Base-by-base conservation (phyloP, 2,888 invertebrate genomes). In the Petrophora chlorosata region DNA sequence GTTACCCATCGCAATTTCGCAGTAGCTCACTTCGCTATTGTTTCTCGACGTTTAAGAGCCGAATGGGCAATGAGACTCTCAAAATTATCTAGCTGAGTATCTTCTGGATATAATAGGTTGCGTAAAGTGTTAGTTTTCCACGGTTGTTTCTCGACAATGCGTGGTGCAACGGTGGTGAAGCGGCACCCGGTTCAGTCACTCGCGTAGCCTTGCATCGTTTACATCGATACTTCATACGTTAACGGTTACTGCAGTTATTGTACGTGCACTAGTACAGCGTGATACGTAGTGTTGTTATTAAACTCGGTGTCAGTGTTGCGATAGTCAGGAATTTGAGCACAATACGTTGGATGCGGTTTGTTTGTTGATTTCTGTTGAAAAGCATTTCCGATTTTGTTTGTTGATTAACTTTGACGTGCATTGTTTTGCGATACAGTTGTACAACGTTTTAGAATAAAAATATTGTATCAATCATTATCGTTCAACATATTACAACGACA, bases 71-170 rank as follows among this genome's bases (percentile, higher is more conserved):
- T 78, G 73, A 70, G 70, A 79, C 77, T 66, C 66, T 61, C 67
- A 65, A 76, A 79, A 76, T 85, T 74, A 80, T 83, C 81, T 80
- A 70, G 76, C 75, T 76, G 76, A 65, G 76, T 77, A 76, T 84
- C 80, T 82, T 77, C 80, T 75, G 73, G 75, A 73, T 71, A 82
- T 77, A 82, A 83, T 82, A 70, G 82, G 65, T 89, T 89, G 86
- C 88, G 87, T 80, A 88, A 89, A 84, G 65, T 62, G 64, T 70
- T 44, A 69, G 72, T 83, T 85, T 89, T 83, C 86, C 86, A 87
- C 88, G 86, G 82, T 39, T 76, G 67, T 81, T 67, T 76, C 76
- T 81, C 73, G 80, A 87, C 87, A 88, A 85, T 86, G 83, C 73
- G 72, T 76, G 74, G 84, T 86, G 88, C 81, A 87, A 87, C 84